Base-by-base conservation (phyloP, 2,797 vertebrate species). In the Semotilus atromaculatus region DNA sequence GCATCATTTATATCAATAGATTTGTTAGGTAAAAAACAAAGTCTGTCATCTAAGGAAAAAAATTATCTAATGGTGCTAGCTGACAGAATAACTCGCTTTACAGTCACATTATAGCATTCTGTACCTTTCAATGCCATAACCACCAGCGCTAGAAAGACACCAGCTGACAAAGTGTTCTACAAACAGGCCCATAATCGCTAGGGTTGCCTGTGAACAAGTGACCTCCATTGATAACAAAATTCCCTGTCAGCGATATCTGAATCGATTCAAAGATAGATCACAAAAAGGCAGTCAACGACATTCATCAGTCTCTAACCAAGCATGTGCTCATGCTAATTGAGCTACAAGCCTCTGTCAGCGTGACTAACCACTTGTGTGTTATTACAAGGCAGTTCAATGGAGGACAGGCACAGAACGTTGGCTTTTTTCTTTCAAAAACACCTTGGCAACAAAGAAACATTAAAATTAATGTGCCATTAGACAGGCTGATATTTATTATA, bases 301-400 rank as follows among this genome's bases (percentile, higher is more conserved):
- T 84, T 80, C 71, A 75, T 83, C n/a, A 86, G 2, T 55, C n/a
- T 18, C 14, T 62, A 51, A 80, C 53, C 43, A 68, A 62, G 51
- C 68, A 72, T 34, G 55, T 73, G 18, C 6, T 19, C 67, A 66
- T 2, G 7, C 40, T 62, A 29, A 62, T 64, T 26, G 19, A 2
- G 6, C 31, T 73, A 53, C 58, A 29, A 80, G 58, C 43, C 11
- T 1, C 76, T 29, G 31, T 18, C 76, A 48, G 38, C 7, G 19
- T 26, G 6, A 66, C 21, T 21, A 55, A 67, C 60, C 72, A 53
- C 58, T 29, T 40, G 43, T 29, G 72, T 66, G 23, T 66, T 19
- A 51, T 75, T 45, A 62, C 7, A 19, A 79, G 38, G 9, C 16
- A 78, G 55, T 66, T 53, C 23, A 51, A 36, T 83, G 8, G 29